Evolutionary conservation across 2,888 invertebrate species (phyloP).

Genomic region (Chironomus riparius): DNA sequence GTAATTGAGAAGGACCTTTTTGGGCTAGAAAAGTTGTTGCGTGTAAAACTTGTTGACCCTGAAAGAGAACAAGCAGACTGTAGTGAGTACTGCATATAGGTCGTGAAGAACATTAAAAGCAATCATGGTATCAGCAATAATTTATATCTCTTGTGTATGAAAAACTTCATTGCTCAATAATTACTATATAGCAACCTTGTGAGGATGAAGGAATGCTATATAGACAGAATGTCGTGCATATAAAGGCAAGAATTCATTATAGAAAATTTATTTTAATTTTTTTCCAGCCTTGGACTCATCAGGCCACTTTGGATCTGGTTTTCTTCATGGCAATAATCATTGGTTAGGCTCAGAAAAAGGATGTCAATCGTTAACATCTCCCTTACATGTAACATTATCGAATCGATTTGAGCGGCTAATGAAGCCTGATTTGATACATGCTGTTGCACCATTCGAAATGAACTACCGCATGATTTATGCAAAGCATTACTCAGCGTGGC

Average conservation of each 20-base stretch:
- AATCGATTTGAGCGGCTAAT: slow-evolving; percentile 39
- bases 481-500: slow-evolving; percentile 42
- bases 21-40: neutral
- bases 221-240: no score
- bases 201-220: no score
- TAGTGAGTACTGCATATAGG: no score
- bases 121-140: no score
- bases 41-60: neutral
- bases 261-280: neutral
- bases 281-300: slow-evolving; percentile 48
- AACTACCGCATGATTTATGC: slow-evolving; percentile 41
- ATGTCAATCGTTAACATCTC: slow-evolving; percentile 42
- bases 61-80: neutral
- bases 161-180: no score
- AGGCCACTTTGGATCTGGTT: slow-evolving; percentile 47
- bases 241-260: no score
- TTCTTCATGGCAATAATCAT: slow-evolving; percentile 51
- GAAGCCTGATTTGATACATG: slow-evolving; percentile 39
- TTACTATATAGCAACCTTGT: no score
- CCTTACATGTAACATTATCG: slow-evolving; percentile 39
- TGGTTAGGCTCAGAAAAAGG: slow-evolving; percentile 50
- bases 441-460: slow-evolving; percentile 40
- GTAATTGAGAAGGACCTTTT: neutral
- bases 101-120: no score
- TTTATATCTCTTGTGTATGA: no score